Conservation (phyloP, 2,888 invertebrate genomes). For the Eupithecia subumbrata region DNA sequence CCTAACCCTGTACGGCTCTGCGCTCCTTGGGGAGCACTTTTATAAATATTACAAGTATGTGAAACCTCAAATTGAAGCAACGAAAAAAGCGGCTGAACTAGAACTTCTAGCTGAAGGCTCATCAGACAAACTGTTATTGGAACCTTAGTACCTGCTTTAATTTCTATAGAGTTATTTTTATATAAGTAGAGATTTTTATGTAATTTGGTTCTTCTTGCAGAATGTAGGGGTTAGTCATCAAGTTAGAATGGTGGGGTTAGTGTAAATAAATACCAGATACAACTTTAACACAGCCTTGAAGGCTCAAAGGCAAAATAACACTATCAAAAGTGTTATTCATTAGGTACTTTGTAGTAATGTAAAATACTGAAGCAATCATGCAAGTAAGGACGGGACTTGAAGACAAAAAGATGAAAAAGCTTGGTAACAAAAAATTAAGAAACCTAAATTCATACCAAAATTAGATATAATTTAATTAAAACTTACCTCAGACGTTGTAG, state of each 20-base stretch:
- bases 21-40: conserved; percentile 65
- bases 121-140: conserved; percentile 61
- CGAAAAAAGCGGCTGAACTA: conserved; percentile 66
- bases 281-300: not conserved
- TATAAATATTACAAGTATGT: conserved; percentile 75
- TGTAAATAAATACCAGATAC: not conserved
- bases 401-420: not conserved
- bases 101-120: conserved; percentile 81
- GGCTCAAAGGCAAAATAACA: not conserved
- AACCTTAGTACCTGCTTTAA: conserved; percentile 39
- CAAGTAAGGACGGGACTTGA: too few relatives aligned
- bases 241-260: not conserved
- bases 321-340: not conserved
- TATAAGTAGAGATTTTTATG: not conserved
- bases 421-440: not conserved
- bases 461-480: not conserved
- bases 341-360: not conserved
- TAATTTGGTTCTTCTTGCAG: not conserved
- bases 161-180: not conserved
- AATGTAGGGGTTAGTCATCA: not conserved
- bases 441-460: not conserved
- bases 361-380: not conserved
- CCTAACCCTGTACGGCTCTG: conserved; percentile 66
- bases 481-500: conserved; percentile 42
- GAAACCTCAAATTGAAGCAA: conserved; percentile 71